phyloP scores from a whole-genome alignment of 1,140 invertebrate species.

The Papilio polyxenes region DNA sequence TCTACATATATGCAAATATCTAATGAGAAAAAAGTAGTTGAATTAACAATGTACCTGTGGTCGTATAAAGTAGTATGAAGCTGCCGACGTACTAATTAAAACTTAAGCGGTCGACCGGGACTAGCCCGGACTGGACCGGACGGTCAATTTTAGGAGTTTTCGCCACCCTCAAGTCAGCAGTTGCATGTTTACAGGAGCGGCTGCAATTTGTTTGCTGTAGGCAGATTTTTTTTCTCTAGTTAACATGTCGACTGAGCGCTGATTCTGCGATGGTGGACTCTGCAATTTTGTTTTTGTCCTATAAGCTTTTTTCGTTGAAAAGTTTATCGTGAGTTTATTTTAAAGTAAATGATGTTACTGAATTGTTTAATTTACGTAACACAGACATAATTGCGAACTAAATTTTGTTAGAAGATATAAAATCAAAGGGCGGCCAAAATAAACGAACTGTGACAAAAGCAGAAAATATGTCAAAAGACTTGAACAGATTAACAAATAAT shows the following conservation, averaged over 20 bases:
- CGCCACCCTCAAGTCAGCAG: constrained; percentile 40
- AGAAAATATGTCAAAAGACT: neutral
- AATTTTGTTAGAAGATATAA: neutral
- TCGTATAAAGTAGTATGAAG: constrained; percentile 20
- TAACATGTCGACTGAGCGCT: constrained; percentile 35
- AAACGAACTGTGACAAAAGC: neutral
- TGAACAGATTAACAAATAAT: constrained; percentile 12
- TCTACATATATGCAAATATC: neutral
- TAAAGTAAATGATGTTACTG: neutral
- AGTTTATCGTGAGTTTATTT: neutral
- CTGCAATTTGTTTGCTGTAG: constrained; percentile 40
- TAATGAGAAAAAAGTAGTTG: constrained; percentile 4
- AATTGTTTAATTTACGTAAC: neutral
- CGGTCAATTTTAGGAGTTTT: constrained; percentile 56
- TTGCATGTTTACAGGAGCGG: constrained; percentile 41
- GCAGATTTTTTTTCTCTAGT: constrained; percentile 24
- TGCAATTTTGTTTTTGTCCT: constrained; percentile 14
- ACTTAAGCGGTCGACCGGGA: constrained; percentile 54
- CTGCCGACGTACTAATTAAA: constrained; percentile 51
- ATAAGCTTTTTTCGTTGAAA: constrained; percentile 4
- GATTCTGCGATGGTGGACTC: neutral
- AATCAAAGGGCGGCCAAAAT: neutral
- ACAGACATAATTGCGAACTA: neutral
- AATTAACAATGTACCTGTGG: neutral
- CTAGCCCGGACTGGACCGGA: constrained; percentile 48